Percentiles rank a stretch among this genome's conserved stretches.
phyloP scores from a whole-genome alignment of 1,140 invertebrate species.

The Drosophila nigrodunni region DNA sequence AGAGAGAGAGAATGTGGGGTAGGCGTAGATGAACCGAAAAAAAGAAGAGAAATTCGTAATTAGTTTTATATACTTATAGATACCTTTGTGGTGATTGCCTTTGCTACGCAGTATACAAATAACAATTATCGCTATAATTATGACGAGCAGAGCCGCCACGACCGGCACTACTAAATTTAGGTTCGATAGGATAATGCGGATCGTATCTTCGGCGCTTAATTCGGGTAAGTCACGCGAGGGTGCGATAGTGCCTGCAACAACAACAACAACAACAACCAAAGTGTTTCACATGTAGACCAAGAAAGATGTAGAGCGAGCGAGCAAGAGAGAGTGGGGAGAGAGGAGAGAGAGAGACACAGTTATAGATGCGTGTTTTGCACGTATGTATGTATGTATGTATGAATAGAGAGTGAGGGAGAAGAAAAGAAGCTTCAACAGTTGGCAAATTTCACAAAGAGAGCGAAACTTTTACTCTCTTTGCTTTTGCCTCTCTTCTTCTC shows the following conservation, averaged over 20 bases:
- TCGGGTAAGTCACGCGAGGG: conserved; percentile 94
- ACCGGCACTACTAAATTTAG: conserved; percentile 97
- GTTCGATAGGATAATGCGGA: conserved; percentile 93
- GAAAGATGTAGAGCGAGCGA: conserved; percentile 19
- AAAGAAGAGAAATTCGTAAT: conserved; percentile 67
- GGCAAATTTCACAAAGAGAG: conserved; percentile 14
- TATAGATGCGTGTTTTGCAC: conserved; percentile 22
- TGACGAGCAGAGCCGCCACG: conserved; percentile 94
- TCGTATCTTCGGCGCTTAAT: conserved; percentile 91
- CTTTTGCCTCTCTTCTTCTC: conserved; percentile 30
- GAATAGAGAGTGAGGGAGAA: conserved; percentile 24
- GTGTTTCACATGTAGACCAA: conserved; percentile 45
- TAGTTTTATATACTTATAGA: conserved; percentile 73
- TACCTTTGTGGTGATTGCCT: conserved; percentile 93
- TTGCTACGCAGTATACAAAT: conserved; percentile 94
- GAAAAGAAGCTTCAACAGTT: conserved; percentile 7
- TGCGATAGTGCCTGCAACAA: conserved; percentile 95
- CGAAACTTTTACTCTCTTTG: conserved; percentile 15
- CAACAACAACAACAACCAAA: conserved; percentile 78
- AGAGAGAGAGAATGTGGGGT: conserved; percentile 72
- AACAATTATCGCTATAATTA: conserved; percentile 95
- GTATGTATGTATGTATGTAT: conserved; percentile 13
- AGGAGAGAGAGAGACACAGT: conserved; percentile 23
- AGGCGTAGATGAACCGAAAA: conserved; percentile 68
- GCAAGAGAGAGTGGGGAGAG: conserved; percentile 5